Evolutionary conservation across 23 tunicate species (phyloP), one percentile per base, ranked within the genome.

Genomic region (Oikopleura albicans): DNA sequence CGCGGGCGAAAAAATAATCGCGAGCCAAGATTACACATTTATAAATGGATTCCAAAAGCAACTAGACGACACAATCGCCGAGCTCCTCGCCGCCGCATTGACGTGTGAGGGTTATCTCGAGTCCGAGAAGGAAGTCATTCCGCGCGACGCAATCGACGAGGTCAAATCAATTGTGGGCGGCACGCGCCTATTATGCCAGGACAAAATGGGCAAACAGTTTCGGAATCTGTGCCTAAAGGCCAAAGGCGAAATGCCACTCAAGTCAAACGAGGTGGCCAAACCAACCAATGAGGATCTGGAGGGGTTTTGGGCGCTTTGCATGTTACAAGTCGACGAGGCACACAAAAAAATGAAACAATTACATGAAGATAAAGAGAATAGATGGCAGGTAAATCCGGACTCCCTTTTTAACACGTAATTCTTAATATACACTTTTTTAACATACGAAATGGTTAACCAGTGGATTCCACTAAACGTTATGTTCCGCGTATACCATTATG

Each of bases 171-270:
- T 16, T 2, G 79, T 71, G 4, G 79, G 79, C 27, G 79, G 79
- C 36, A 12, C 34, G 34, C 33, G 79, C 4, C 37, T 71, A 16
- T 29, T 71, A 71, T 71, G 79, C 37, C 79, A 71, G 79, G 79
- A 71, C 31, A 71, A 71, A 71, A 16, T 71, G 36, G 79, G 79
- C 79, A 27, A 31, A 27, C 79, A 71, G 35, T 71, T 71, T 29
- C 79, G 79, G 34, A 71, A 71, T 71, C 35, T 71, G 33, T 71
- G 79, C 79, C 79, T 71, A 2, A 71, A 71, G 31, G 37, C 33
- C 37, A 71, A 71, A 37, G 79, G 79, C 33, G 79, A 71, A 71
- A 12, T 71, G 35, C 36, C 79, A 29, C 35, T 71, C 34, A 71
- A 71, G 31, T 12, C 27, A 71, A 29, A 71, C 37, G 79, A 71